Percentiles rank a stretch among this genome's conserved stretches.
phyloP scores from a whole-genome alignment of 2,113 vertebrate species.

The Pycnonotus jocosus region DNA sequence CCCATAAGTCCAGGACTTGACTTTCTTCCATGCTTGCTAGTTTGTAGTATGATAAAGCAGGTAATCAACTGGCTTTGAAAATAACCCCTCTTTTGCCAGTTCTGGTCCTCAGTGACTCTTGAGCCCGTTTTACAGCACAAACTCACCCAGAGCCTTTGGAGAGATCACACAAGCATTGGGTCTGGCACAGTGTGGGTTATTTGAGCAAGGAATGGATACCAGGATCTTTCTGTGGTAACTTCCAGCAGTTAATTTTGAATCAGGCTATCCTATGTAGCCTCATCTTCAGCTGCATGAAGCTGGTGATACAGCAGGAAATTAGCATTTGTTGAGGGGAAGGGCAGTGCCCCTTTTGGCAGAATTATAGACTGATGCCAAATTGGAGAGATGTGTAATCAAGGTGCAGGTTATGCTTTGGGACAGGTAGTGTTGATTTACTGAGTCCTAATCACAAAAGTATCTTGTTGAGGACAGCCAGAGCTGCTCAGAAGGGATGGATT shows the following conservation, averaged over 20 bases:
- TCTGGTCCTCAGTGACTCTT: background rate
- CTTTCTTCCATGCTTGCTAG: background rate
- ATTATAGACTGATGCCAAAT: background rate
- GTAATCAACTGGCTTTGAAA: background rate
- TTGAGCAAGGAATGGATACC: background rate
- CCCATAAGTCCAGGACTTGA: background rate
- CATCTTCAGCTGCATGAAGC: background rate
- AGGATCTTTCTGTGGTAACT: background rate
- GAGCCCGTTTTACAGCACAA: background rate
- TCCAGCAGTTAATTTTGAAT: background rate
- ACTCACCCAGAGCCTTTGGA: background rate
- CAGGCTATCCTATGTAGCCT: background rate
- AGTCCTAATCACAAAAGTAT: background rate
- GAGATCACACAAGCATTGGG: background rate
- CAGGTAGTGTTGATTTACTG: background rate
- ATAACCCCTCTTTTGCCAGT: background rate
- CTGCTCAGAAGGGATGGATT: background rate
- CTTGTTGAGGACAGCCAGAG: background rate
- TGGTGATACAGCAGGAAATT: background rate
- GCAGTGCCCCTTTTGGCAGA: background rate
- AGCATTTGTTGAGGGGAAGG: background rate
- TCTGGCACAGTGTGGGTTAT: background rate
- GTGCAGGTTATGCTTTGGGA: background rate
- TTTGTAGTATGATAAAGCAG: background rate
- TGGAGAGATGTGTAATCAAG: background rate